Evolutionary conservation across 2,888 invertebrate species (phyloP).

Genomic region (Ceriagrion tenellum): DNA sequence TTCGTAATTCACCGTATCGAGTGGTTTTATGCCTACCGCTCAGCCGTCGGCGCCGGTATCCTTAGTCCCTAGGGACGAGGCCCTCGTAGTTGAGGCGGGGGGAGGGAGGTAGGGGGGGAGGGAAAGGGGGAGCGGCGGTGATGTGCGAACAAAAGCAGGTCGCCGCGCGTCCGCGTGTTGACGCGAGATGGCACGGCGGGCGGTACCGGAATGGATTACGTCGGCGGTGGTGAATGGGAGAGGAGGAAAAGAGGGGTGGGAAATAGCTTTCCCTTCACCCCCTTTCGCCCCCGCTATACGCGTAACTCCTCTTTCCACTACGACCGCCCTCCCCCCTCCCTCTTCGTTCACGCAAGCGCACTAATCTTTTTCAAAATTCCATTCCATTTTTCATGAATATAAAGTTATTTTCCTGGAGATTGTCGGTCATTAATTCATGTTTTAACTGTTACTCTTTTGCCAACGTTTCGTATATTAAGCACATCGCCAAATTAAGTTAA

Average conservation of each 20-base stretch:
- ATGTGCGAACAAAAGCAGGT: conserved; percentile 20
- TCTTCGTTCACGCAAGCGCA: neutral
- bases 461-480: too few species aligned
- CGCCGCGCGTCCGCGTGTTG: conserved; percentile 38
- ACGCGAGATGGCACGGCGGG: conserved; percentile 57
- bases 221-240: neutral
- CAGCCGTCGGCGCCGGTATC: neutral
- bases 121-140: neutral
- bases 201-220: conserved; percentile 42
- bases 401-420: too few species aligned
- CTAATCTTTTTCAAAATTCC: neutral
- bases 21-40: neutral
- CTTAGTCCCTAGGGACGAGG: neutral
- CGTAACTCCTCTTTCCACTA: too few species aligned
- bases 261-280: too few species aligned
- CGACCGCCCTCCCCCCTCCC: neutral
- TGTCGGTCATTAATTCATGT: too few species aligned
- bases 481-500: too few species aligned
- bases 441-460: too few species aligned
- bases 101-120: too few species aligned
- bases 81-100: too few species aligned
- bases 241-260: neutral
- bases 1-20: too few species aligned
- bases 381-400: neutral
- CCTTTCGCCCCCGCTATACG: too few species aligned